Conservation (phyloP, 2,797 vertebrate genomes). For the Acanthornis magna region DNA sequence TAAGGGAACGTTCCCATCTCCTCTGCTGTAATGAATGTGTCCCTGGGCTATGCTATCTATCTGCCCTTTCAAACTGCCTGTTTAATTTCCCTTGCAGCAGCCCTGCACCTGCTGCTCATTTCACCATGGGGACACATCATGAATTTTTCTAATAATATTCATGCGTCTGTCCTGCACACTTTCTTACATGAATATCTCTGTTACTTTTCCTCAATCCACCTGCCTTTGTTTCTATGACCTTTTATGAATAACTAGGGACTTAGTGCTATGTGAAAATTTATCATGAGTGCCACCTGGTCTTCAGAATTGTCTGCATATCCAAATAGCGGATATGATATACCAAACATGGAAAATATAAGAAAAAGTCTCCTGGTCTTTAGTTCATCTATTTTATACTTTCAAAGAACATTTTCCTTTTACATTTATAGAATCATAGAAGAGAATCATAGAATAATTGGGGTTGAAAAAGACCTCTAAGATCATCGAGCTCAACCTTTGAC, state of each 20-base stretch:
- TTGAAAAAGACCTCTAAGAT: neutral
- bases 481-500: neutral
- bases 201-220: conserved; percentile 7
- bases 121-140: neutral
- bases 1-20: neutral
- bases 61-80: conserved; percentile 31
- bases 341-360: neutral
- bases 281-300: neutral
- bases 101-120: conserved; percentile 41
- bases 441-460: too few relatives aligned
- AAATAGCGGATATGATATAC: neutral
- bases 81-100: conserved; percentile 37
- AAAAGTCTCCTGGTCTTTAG: neutral
- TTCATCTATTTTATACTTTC: neutral
- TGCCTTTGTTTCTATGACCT: neutral
- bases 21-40: conserved; percentile 9
- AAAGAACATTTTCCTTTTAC: neutral
- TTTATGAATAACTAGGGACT: neutral
- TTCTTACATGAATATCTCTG: neutral
- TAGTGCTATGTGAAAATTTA: neutral
- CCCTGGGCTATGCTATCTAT: conserved; percentile 27
- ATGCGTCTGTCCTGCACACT: conserved; percentile 9
- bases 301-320: neutral
- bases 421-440: neutral
- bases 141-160: conserved; percentile 31